These are phyloP conservation scores for Autographa pulchrina DNA, from an alignment of 2,888 invertebrate genomes.

Conservation along the genomic window DNA sequence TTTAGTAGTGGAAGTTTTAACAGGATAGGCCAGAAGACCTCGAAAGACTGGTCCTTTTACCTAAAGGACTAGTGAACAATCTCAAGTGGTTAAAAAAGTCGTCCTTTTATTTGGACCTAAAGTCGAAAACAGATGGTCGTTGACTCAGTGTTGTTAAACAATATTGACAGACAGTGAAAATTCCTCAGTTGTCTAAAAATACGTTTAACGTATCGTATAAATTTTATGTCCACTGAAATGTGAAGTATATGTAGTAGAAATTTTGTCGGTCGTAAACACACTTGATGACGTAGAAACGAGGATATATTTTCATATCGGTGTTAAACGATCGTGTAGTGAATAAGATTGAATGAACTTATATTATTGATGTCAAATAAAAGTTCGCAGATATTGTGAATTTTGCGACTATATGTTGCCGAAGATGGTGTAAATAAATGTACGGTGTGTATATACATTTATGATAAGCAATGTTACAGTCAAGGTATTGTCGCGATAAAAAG, in stretches of 20 bases:
- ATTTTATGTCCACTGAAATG: background rate
- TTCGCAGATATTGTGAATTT: slow-evolving; percentile 21
- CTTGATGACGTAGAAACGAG: slow-evolving; percentile 13
- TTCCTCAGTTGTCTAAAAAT: background rate
- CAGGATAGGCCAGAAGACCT: too few relatives aligned
- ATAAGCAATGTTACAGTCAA: background rate
- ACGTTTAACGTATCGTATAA: background rate
- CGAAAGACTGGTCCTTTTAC: too few relatives aligned
- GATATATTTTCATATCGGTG: slow-evolving; percentile 53
- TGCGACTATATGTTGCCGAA: slow-evolving; percentile 5
- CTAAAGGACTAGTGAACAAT: background rate
- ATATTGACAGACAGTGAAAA: background rate
- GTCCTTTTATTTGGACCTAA: too few relatives aligned
- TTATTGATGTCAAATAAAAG: background rate
- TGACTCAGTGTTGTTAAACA: background rate
- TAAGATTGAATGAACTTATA: slow-evolving; percentile 39
- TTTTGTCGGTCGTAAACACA: background rate
- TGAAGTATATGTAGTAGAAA: background rate
- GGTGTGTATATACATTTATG: slow-evolving; percentile 22
- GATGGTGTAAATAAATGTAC: slow-evolving; percentile 33
- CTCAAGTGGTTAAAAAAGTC: background rate
- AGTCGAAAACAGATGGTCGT: too few relatives aligned
- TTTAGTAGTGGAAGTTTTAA: too few relatives aligned
- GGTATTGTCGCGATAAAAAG: background rate
- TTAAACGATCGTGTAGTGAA: slow-evolving; percentile 37